Conservation (phyloP, 2,113 vertebrate species). For the Nasalis larvatus region DNA sequence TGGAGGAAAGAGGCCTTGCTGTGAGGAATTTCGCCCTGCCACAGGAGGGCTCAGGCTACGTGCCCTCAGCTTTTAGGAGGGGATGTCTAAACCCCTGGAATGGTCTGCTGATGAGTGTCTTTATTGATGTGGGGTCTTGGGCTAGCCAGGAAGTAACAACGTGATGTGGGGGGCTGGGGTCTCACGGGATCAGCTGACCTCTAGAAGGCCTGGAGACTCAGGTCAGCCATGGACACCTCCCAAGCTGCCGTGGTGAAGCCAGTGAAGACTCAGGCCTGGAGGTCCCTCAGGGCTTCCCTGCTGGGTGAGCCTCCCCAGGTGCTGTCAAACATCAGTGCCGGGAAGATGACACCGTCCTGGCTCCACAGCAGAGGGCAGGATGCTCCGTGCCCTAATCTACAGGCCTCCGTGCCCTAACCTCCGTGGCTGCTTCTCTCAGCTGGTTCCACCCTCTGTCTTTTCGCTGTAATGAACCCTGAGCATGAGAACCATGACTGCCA, state of each 20-base stretch:
- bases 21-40: not conserved
- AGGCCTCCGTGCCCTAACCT: no score
- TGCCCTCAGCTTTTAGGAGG: not conserved
- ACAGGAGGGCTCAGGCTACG: accelerated
- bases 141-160: not conserved
- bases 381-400: no score
- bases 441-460: no score
- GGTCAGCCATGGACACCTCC: not conserved
- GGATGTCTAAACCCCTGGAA: not conserved
- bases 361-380: accelerated
- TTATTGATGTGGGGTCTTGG: not conserved
- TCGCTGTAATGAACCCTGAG: accelerated
- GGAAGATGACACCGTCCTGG: not conserved
- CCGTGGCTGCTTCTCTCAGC: accelerated
- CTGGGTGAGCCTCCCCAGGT: not conserved
- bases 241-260: accelerated
- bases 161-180: not conserved
- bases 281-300: not conserved
- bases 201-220: not conserved
- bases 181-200: not conserved
- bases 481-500: accelerated
- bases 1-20: not conserved
- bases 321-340: not conserved
- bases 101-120: not conserved
- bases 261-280: not conserved